Percentiles rank a stretch among this genome's conserved stretches.
Evolutionary conservation across 2,797 vertebrate species (phyloP).

Genomic region (Notolabrus celidotus): DNA sequence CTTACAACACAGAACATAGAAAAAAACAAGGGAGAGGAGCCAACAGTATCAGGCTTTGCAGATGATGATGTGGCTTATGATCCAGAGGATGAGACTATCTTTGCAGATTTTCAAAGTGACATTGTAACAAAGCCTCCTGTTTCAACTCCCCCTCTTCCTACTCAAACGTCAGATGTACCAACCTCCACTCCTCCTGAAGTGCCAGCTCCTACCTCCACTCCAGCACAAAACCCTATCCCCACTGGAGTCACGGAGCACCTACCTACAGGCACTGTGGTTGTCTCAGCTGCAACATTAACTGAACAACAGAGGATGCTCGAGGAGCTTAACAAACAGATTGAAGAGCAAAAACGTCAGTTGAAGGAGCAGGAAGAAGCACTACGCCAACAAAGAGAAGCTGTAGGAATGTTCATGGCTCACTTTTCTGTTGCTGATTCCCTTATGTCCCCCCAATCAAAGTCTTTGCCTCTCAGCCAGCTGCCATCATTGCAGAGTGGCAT

Average conservation of each 20-base stretch:
- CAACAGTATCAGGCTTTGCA: conserved; percentile 58
- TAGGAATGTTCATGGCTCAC: conserved; percentile 96
- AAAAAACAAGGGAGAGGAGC: conserved; percentile 60
- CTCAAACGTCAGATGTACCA: conserved; percentile 40
- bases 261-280: conserved; percentile 70
- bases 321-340: conserved; percentile 96
- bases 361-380: conserved; percentile 96
- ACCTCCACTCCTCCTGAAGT: conserved; percentile 31
- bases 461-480: conserved; percentile 78
- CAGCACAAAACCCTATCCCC: conserved; percentile 38
- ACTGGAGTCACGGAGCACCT: conserved; percentile 41
- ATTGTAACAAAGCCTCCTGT: conserved; percentile 58
- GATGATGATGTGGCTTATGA: conserved; percentile 95
- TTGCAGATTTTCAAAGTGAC: conserved; percentile 92
- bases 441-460: conserved; percentile 92
- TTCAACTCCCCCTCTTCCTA: conserved; percentile 19
- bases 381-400: conserved; percentile 94
- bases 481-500: conserved; percentile 81
- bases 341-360: conserved; percentile 95
- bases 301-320: conserved; percentile 98
- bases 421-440: conserved; percentile 96
- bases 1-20: conserved; percentile 59
- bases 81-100: conserved; percentile 95
- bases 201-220: conserved; percentile 16
- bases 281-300: conserved; percentile 85